Base-by-base conservation (phyloP, 2,888 invertebrate genomes). In the Thereva unica region DNA sequence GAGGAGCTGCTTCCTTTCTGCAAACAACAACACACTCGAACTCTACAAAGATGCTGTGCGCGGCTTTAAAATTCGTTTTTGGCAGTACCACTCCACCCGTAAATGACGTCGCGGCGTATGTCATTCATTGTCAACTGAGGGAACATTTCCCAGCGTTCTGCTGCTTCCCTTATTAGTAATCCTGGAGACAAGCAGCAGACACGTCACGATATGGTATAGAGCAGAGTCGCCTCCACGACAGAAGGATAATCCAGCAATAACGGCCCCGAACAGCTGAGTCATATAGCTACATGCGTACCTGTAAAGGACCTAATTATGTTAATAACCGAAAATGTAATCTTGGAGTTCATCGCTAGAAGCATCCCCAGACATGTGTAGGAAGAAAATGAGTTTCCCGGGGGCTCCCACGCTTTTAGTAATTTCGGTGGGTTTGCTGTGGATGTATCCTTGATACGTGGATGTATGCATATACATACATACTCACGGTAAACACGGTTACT, bases 241-340 rank as follows among this genome's bases (percentile, higher is more conserved):
- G 9, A 5, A 10, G 6, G 47, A 12, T 9, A 47, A 10, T 10
- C 47, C n/a, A 9, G 9, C 37, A 10, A 41, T 55, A 10, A 34
- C 34, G 57, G 34, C 34, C 35, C 35, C n/a, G 12, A 5, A 41
- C 23, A 4, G 47, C 5, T 12, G 8, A 35, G 35, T n/a, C 7
- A 38, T 47, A 59, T 9, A 47, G 37, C 47, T 47, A 47, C 54
- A 65, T 63, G 45, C 66, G 63, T 56, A 42, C 61, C 56, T 56
- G 40, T 63, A 63, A 63, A 68, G 54, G 54, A 69, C 69, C 69
- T 69, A 69, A 69, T 69, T 69, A 69, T 69, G 69, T 69, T 69
- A 69, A 69, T 67, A 69, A 69, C 69, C 67, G 67, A 69, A 69
- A 69, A 69, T 69, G 69, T 69, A 67, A 69, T 69, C 69, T 67